Base-by-base conservation (phyloP, 2,888 invertebrate genomes). In the Epistrophe eligans region DNA sequence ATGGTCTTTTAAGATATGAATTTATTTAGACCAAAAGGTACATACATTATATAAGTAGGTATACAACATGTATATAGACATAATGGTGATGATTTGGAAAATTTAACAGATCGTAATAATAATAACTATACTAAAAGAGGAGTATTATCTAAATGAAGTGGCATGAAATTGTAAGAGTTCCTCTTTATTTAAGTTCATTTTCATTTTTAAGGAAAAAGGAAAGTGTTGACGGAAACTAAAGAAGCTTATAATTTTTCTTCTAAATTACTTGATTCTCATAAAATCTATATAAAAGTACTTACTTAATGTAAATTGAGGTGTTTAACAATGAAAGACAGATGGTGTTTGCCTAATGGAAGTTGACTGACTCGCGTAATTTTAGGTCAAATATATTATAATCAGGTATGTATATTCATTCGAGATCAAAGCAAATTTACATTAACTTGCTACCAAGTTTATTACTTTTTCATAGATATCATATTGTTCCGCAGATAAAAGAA, bases 1-100 rank as follows among this genome's bases (percentile, higher is more conserved):
- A 62, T 82, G 81, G 40, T 76, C 45, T 72, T 77, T 50, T 77
- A 60, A 72, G 11, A 81, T 71, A 57, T 35, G 11, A 50, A 77
- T 32, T 71, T 72, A 5, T n/a, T 32, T 55, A 55, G 2, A 74
- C 15, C 4, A 4, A 45, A 4, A 19, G 45, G 4, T 17, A 17
- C 32, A 32, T 32, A 32, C 32, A 24, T 5, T 32, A 32, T 5
- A 32, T 32, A 24, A 24, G 24, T 24, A 24, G 0, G 5, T 32
- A 32, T 32, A 32, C 32, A 32, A 32, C 4, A 2, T 7, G 5
- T 5, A 32, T 32, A 32, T 7, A 45, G 19, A 35, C 15, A 50
- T 19, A 64, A 43, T 52, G 62, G 28, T 55, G 60, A 60, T 74
- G 32, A 28, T 48, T 79, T 72, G 43, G 43, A 57, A 73, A 73